Base-by-base conservation (phyloP, 1,140 invertebrate genomes). In the Bombyx mandarina region DNA sequence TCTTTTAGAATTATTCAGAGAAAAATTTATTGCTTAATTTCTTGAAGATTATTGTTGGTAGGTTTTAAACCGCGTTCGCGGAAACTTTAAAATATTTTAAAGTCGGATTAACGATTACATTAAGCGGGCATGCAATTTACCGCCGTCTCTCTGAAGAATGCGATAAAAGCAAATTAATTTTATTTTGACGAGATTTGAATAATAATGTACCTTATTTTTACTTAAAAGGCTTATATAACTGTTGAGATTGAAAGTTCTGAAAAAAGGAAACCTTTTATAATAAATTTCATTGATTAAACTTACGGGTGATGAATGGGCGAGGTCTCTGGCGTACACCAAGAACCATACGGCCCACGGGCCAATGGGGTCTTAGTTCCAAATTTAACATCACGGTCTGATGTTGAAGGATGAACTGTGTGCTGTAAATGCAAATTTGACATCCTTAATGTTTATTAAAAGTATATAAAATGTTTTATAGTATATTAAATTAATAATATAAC, bases 251-350 rank as follows among this genome's bases (percentile, higher is more conserved):
- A 47, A 47, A 10, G 45, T 47, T 10, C 8, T 47, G 45, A 47
- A 47, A 9, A 47, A 47, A 47, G n/a, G 8, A 47, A 47, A 26
- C 3, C 6, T 12, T 51, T 18, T 51, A 18, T 18, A 18, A 18
- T 18, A 12, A 18, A 18, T 8, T 2, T 52, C 10, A 9, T 42
- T 5, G 9, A 10, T 8, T 9, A 26, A 50, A 55, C 65, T 69
- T 59, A 82, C 79, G 43, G 47, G 12, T 61, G 53, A 58, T 75
- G 80, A 9, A 53, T 57, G 3, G 74, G 78, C 0, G 77, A 66
- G 0, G 66, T 26, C 1, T 76, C 78, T 3, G 80, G 80, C 6
- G 78, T 82, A 44, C 75, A 74, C 80, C 80, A 83, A 6, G 80
- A 81, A 1, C 69, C 71, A 52, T 72, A 76, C 7, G 69, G 63